phyloP scores from a whole-genome alignment of 2,113 vertebrate genomes.

The Sorex fumeus region DNA sequence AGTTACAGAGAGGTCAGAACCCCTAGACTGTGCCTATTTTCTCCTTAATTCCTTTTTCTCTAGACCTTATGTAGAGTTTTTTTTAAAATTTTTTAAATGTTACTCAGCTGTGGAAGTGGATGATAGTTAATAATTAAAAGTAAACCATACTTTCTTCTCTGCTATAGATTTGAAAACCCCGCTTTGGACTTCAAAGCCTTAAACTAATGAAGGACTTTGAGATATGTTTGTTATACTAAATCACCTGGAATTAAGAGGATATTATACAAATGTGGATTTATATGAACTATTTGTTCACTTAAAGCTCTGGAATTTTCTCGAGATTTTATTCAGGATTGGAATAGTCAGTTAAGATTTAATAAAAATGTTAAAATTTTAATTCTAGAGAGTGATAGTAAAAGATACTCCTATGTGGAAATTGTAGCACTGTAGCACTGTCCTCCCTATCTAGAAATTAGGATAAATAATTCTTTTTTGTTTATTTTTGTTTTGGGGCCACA shows the following conservation, averaged over 20 bases:
- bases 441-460: not conserved
- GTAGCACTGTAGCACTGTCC: too few species aligned
- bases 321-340: not conserved
- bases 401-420: not conserved
- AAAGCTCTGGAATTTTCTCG: not conserved
- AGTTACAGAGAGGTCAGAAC: not conserved
- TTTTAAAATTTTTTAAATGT: not conserved
- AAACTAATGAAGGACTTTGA: constrained; percentile 13
- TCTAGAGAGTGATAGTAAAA: not conserved
- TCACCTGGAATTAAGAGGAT: not conserved
- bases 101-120: not conserved
- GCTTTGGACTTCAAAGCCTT: not conserved
- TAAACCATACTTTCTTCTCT: not conserved
- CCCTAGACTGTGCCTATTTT: not conserved
- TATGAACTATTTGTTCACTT: constrained; percentile 2
- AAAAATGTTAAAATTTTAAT: constrained; percentile 57
- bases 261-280: not conserved
- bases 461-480: too few species aligned
- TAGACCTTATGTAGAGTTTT: not conserved
- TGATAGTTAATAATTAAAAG: not conserved
- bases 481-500: too few species aligned
- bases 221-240: constrained; percentile 1
- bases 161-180: not conserved
- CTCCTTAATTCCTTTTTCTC: not conserved
- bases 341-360: not conserved